Percentiles rank a stretch among this genome's conserved stretches.
Evolutionary conservation across 2,797 vertebrate genomes (phyloP).

Genomic region (Euphonia xanthogaster): DNA sequence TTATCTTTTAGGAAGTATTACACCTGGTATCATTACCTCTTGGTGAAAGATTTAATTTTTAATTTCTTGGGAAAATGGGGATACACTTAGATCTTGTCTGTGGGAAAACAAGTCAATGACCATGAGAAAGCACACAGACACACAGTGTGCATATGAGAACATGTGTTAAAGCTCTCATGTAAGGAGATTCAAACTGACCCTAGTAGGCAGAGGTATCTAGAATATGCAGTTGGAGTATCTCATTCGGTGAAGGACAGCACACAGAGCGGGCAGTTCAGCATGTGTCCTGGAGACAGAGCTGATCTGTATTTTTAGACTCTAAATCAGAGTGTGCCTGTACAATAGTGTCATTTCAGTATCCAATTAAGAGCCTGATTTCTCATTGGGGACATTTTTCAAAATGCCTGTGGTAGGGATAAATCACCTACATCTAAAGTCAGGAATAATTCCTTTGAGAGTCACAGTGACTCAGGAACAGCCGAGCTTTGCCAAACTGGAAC

Average conservation of each 20-base stretch:
- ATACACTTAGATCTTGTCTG: background rate
- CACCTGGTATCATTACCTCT: background rate
- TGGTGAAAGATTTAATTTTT: background rate
- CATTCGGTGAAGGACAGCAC: background rate
- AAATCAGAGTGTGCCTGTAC: background rate
- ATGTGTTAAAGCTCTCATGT: background rate
- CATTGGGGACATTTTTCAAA: background rate
- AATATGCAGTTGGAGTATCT: background rate
- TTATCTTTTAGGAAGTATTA: background rate
- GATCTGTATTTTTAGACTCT: background rate
- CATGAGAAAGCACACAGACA: background rate
- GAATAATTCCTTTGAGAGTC: background rate
- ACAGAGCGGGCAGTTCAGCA: background rate
- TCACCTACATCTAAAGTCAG: background rate
- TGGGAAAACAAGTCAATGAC: background rate
- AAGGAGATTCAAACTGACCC: background rate
- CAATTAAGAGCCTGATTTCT: background rate
- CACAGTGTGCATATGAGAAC: background rate
- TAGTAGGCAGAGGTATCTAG: background rate
- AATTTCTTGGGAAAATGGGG: background rate
- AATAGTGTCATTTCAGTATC: background rate
- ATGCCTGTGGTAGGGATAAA: background rate
- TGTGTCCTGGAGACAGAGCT: background rate
- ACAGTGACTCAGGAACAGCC: background rate
- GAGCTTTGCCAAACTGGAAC: constrained; percentile 15